These are phyloP conservation scores for Anolis apletophallus DNA, from an alignment of 2,797 vertebrate species.

Conservation along the genomic window DNA sequence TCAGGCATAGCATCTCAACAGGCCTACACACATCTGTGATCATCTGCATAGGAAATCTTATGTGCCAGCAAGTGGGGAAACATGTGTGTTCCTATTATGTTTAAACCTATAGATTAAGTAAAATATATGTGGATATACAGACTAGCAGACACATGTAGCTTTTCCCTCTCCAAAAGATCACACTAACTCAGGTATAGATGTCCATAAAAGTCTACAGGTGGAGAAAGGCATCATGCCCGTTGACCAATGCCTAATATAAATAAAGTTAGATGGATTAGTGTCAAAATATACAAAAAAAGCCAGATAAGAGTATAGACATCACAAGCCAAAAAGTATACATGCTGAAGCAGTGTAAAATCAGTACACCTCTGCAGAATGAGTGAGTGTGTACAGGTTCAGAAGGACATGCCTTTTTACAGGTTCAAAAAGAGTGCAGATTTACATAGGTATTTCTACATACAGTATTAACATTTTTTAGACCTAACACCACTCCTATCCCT, in stretches of 20 bases:
- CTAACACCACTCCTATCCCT: too few species aligned
- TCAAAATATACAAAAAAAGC: background rate
- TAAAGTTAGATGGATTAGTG: background rate
- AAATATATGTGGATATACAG: background rate
- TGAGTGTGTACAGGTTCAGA: background rate
- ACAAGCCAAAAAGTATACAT: background rate
- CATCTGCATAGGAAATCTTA: background rate
- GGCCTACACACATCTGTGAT: background rate
- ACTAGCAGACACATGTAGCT: background rate
- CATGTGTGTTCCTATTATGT: too few species aligned
- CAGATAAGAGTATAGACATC: background rate
- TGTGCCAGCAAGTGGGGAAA: background rate
- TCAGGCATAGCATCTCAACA: background rate
- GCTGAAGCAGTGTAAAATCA: background rate
- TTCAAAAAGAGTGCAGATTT: background rate
- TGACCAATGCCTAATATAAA: background rate
- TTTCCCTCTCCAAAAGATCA: background rate
- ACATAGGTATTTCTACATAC: background rate
- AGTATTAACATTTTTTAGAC: background rate
- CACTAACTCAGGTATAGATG: background rate
- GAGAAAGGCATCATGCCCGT: background rate
- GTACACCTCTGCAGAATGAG: background rate
- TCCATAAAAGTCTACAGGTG: background rate
- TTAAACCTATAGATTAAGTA: too few species aligned
- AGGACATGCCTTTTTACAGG: background rate